phyloP scores from a whole-genome alignment of 2,113 vertebrate species.

The Engraulis encrasicolus region DNA sequence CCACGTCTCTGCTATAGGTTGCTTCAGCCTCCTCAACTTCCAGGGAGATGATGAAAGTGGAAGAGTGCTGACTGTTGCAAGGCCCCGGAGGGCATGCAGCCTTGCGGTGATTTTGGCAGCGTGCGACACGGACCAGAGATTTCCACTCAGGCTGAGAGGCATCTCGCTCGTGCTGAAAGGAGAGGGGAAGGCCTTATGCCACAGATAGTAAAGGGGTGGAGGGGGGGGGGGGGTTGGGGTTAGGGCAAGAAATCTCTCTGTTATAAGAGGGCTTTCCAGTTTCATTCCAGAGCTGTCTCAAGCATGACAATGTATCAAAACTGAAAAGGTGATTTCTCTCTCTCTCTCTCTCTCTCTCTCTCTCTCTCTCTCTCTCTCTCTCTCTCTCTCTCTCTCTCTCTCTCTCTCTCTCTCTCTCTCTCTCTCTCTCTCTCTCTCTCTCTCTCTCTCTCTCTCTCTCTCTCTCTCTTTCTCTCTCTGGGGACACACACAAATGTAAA shows the following conservation, averaged over 20 bases:
- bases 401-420: no score
- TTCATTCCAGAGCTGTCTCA: neutral
- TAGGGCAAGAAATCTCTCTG: neutral
- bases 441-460: no score
- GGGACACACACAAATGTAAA: no score
- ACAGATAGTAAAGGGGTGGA: neutral
- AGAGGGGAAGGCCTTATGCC: neutral
- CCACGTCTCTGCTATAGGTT: neutral
- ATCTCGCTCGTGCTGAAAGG: neutral
- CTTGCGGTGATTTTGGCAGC: neutral
- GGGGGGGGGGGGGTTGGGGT: neutral
- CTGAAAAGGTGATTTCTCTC: neutral
- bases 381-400: no score
- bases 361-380: no score
- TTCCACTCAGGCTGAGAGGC: slow-evolving; percentile 6
- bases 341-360: no score
- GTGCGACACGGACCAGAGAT: slow-evolving; percentile 8
- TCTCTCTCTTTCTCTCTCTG: no score
- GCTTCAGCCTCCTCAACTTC: neutral
- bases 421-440: no score
- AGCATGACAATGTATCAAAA: slow-evolving; percentile 1
- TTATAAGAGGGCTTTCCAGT: neutral
- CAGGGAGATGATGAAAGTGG: neutral
- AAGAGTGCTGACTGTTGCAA: slow-evolving; percentile 23
- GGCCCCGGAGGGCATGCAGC: slow-evolving; percentile 9